These are phyloP conservation scores for Sorex araneus DNA, from an alignment of 2,113 vertebrate species.

Conservation along the genomic window DNA sequence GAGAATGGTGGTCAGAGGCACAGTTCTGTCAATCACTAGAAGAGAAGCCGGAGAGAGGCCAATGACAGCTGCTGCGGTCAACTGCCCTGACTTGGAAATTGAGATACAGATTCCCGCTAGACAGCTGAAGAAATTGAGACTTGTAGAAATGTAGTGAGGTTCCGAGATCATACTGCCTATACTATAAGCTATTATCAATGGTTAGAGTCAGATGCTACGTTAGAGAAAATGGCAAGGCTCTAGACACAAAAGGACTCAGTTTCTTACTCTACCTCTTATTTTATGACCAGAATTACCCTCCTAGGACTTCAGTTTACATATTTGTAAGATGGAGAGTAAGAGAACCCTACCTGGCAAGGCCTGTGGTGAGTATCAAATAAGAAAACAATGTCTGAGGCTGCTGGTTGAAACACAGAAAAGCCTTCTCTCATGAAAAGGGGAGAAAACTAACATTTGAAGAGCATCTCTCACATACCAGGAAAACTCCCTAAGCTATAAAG, in stretches of 20 bases:
- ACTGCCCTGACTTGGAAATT: background rate
- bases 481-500: slow-evolving; percentile 4
- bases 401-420: background rate
- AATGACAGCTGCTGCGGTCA: background rate
- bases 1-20: slow-evolving; percentile 2
- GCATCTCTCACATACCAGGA: background rate
- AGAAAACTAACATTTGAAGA: background rate
- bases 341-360: background rate
- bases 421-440: background rate
- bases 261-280: background rate
- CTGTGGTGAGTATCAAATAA: background rate
- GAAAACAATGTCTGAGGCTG: background rate
- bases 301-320: background rate
- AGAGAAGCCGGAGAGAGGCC: background rate
- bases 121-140: background rate
- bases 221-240: background rate
- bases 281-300: background rate
- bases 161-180: background rate
- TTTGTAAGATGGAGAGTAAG: background rate
- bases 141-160: background rate
- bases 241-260: background rate
- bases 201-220: background rate
- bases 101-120: slow-evolving; percentile 33
- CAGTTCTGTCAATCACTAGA: background rate
- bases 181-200: background rate